Evolutionary conservation across 2,797 vertebrate genomes (phyloP).

Genomic region (Oreochromis grahami): DNA sequence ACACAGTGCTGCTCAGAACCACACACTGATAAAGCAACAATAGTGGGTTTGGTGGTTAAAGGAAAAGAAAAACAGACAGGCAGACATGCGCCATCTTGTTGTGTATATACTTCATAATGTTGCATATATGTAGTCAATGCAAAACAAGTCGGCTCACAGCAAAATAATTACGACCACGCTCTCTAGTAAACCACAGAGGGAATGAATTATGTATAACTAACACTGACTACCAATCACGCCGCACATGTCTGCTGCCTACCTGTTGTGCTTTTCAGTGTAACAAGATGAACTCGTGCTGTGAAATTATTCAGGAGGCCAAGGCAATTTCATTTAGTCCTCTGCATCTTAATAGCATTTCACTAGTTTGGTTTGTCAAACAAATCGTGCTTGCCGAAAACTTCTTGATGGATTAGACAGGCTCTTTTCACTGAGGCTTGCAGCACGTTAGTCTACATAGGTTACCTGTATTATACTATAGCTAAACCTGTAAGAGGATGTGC

Average conservation of each 20-base stretch:
- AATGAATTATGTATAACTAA: slow-evolving; percentile 35
- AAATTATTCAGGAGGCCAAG: slow-evolving; percentile 24
- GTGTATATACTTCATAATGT: background rate
- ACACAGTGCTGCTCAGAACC: slow-evolving; percentile 22
- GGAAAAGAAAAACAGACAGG: background rate
- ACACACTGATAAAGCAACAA: slow-evolving; percentile 22
- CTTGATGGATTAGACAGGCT: slow-evolving; percentile 20
- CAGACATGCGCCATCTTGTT: background rate
- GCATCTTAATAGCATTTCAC: slow-evolving; percentile 14
- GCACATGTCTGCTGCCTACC: slow-evolving; percentile 21
- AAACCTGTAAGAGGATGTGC: background rate
- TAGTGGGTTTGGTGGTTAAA: background rate
- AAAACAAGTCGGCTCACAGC: background rate
- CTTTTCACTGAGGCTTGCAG: background rate
- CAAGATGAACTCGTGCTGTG: slow-evolving; percentile 12
- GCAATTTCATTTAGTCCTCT: background rate
- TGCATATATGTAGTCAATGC: background rate
- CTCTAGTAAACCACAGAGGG: background rate
- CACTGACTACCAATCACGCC: background rate
- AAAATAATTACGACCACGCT: slow-evolving; percentile 3
- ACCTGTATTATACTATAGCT: background rate
- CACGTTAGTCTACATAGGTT: background rate
- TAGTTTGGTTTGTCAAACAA: slow-evolving; percentile 39
- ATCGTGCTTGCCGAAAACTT: background rate
- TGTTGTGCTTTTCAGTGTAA: slow-evolving; percentile 24